phyloP scores from a whole-genome alignment of 2,797 vertebrate genomes.

The Champsocephalus esox region DNA sequence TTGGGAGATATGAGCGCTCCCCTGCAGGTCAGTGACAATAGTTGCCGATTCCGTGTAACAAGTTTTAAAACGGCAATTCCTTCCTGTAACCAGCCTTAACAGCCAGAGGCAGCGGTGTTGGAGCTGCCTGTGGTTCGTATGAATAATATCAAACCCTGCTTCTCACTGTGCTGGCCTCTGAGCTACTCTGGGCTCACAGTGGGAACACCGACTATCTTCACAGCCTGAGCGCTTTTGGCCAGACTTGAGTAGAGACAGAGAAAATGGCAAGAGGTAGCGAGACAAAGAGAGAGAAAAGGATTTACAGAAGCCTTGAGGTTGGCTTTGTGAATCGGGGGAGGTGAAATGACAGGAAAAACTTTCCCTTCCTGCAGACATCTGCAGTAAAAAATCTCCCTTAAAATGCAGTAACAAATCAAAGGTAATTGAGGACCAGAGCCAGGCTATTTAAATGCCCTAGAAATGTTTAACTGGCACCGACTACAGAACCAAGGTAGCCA shows the following conservation, averaged over 20 bases:
- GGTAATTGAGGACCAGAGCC: no score
- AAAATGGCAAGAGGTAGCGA: not conserved
- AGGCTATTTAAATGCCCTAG: no score
- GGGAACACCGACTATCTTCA: conserved; percentile 38
- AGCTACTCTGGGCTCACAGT: conserved; percentile 41
- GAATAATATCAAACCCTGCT: conserved; percentile 62
- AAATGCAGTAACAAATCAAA: no score
- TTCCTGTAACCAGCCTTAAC: conserved; percentile 33
- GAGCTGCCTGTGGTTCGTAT: conserved; percentile 51
- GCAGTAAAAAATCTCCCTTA: no score
- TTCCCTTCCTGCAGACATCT: not conserved
- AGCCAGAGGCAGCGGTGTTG: conserved; percentile 34
- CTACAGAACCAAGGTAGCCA: not conserved
- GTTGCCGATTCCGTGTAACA: conserved; percentile 35
- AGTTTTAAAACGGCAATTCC: conserved; percentile 22
- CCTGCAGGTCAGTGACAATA: conserved; percentile 30
- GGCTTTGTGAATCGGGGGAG: conserved; percentile 7
- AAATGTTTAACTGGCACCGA: not conserved
- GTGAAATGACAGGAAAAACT: not conserved
- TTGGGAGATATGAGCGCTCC: not conserved
- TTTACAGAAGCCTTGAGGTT: conserved; percentile 22
- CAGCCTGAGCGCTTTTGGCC: conserved; percentile 36
- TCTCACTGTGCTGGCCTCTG: conserved; percentile 35
- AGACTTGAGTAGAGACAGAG: conserved; percentile 36
- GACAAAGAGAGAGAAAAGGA: conserved; percentile 7